Base-by-base conservation (phyloP, 2,113 vertebrate genomes). In the Galeopterus variegatus region DNA sequence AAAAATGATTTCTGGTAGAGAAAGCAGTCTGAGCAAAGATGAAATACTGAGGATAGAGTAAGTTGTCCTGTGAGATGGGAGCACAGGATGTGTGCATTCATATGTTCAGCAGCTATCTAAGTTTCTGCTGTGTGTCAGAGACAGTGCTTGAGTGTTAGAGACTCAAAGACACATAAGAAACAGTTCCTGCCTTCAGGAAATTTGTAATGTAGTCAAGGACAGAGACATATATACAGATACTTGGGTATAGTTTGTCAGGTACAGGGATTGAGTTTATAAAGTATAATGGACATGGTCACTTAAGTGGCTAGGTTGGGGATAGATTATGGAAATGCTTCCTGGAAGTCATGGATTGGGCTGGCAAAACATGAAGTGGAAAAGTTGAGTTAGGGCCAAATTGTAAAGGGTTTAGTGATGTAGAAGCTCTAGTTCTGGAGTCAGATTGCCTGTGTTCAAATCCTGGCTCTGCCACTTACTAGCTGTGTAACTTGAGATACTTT, bases 171-270 rank as follows among this genome's bases (percentile, higher is more conserved):
- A 69, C 11, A 45, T 58, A 82, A 54, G 60, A 94, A 76, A 76
- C 13, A 93, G 3, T 70, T 93, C 3, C 50, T 95, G 3, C 54
- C 79, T 70, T 94, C 33, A 85, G 3, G 69, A 28, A 69, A 60
- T 84, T 72, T 79, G n/a, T 95, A 45, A 8, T 50, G 79, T 73
- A 28, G 7, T 73, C 4, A 28, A 67, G 36, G n/a, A 84, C 45
- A 92, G n/a, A 94, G 21, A 95, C 12, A 33, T 77, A 60, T 54
- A 93, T 80, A 62, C 45, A 90, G 76, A 41, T 65, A 84, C 73
- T 75, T 69, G 77, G 69, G 60, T 87, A 48, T 5, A 76, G 5
- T 81, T 93, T 86, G 31, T 5, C 65, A 88, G 11, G 11, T 65
- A n/a, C 4, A 70, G 33, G 19, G 36, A 50, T 48, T 73, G 73